Evolutionary conservation across 2,888 invertebrate genomes (phyloP).

Genomic region (Sialis fuliginosa): DNA sequence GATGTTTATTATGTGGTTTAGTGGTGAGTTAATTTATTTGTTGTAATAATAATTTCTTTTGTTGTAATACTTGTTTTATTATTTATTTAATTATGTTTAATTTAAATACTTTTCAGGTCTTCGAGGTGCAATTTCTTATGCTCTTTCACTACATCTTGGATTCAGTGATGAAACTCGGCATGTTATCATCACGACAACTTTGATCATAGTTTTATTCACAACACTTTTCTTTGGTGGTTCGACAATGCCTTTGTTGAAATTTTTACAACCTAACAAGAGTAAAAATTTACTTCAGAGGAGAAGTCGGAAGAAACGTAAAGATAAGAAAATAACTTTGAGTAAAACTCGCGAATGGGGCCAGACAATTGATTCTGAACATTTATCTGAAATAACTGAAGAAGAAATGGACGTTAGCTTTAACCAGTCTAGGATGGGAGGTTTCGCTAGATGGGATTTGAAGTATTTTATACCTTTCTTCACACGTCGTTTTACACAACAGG

Average conservation of each 20-base stretch:
- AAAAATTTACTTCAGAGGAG: conserved; percentile 30
- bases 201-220: conserved; percentile 94
- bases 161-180: conserved; percentile 87
- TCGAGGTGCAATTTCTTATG: conserved; percentile 95
- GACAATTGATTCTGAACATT: conserved; percentile 82
- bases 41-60: conserved; percentile 3
- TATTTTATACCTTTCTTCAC: conserved; percentile 95
- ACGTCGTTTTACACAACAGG: conserved; percentile 84
- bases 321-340: conserved; percentile 78
- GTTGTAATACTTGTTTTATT: neutral
- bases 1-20: conserved; percentile 99
- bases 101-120: conserved; percentile 36
- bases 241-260: conserved; percentile 92
- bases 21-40: conserved; percentile 35
- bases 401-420: conserved; percentile 79
- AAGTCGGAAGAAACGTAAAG: conserved; percentile 37
- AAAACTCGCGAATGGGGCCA: conserved; percentile 98
- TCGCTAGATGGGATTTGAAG: conserved; percentile 79
- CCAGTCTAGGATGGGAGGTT: conserved; percentile 65
- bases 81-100: conserved; percentile 11
- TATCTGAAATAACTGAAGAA: conserved; percentile 85
- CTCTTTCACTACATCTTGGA: conserved; percentile 85
- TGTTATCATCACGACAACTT: conserved; percentile 92
- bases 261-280: conserved; percentile 53
- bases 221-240: conserved; percentile 91